Base-by-base conservation (phyloP, 2,888 invertebrate genomes). In the Perizoma affinitatum region DNA sequence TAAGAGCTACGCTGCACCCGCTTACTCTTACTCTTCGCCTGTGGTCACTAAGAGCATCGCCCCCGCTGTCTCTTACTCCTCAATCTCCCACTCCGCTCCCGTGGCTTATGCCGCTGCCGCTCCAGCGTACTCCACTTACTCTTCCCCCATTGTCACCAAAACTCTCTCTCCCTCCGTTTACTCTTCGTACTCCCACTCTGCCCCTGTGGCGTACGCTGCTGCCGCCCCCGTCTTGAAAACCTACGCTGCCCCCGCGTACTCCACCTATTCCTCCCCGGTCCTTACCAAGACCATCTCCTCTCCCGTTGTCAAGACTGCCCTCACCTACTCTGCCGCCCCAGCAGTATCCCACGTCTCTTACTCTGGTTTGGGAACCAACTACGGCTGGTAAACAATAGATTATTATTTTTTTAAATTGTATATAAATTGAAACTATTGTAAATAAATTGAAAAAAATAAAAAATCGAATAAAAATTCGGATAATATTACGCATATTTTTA, bases 321-420 rank as follows among this genome's bases (percentile, higher is more conserved):
- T 93, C 47, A 74, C 88, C 52, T 93, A 93, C 85, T 90, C 91
- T 34, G 93, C 95, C 44, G 94, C 94, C 46, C 93, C 94, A 52
- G 92, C 93, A 59, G 95, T 95, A 33, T 94, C 95, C 52, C 95
- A 95, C 79, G 93, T 94, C 70, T 87, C 93, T 66, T 95, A 95
- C 90, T 86, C 93, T 63, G 94, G 95, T 58, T 90, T 94, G 50
- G 95, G 88, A 58, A 82, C 83, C 64, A 84, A 79, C 77, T 90
- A 90, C 72, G 90, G 88, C 54, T 90, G 90, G 90, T 89, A 77
- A 82, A 68, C 47, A 59, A 63, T 65, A 46, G 36, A 54, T 64
- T 61, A 66, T 63, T 66, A 65, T 58, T 66, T 64, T 49, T 65
- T 68, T 22, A 56, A 60, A 61, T 69, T 75, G 51, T 70, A 67